Percentiles rank a stretch among this genome's conserved stretches.
phyloP scores from a whole-genome alignment of 2,113 vertebrate genomes.

The Corynorhinus townsendii region DNA sequence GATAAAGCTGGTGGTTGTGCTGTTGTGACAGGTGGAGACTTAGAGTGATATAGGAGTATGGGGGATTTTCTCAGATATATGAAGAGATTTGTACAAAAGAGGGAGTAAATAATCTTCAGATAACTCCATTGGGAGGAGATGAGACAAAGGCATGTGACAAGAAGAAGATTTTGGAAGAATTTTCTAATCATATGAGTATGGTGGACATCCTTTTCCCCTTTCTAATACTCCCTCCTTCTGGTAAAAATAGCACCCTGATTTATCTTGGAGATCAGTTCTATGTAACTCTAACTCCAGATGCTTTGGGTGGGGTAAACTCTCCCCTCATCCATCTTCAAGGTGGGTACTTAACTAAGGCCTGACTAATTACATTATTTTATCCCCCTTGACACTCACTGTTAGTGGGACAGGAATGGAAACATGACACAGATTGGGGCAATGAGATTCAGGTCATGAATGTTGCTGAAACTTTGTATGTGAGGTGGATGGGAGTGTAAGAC shows the following conservation, averaged over 20 bases:
- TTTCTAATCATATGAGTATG: not conserved
- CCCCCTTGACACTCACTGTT: not conserved
- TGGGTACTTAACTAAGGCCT: not conserved
- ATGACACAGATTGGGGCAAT: not conserved
- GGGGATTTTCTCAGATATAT: too few relatives aligned
- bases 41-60: not conserved
- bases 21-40: not conserved
- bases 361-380: not conserved
- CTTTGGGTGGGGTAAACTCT: not conserved
- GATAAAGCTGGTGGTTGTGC: not conserved
- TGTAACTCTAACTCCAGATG: not conserved
- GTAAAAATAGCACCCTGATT: not conserved
- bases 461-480: not conserved
- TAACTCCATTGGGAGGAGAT: not conserved
- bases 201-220: not conserved
- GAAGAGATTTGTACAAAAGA: not conserved
- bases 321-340: not conserved
- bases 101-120: not conserved
- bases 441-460: not conserved
- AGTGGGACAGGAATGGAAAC: not conserved
- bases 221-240: not conserved
- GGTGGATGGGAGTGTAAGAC: not conserved
- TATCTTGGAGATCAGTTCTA: not conserved
- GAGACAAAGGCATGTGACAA: not conserved
- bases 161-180: not conserved